Conservation (phyloP, 2,888 invertebrate species). For the Elegia similella region DNA sequence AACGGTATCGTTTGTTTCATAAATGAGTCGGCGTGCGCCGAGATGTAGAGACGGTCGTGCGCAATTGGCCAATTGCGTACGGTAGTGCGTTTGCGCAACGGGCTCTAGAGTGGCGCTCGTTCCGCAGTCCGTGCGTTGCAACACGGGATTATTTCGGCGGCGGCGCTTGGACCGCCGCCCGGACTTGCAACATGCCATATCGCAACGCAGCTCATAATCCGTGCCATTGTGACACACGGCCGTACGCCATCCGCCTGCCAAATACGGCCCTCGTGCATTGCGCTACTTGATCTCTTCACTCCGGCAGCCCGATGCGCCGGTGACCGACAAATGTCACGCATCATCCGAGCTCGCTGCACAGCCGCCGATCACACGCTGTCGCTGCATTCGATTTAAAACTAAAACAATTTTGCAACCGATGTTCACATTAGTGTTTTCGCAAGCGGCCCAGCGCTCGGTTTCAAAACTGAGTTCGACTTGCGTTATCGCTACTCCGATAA, state of each 20-base stretch:
- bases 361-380: slow-evolving; percentile 42
- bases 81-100: slow-evolving; percentile 65
- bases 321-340: slow-evolving; percentile 39
- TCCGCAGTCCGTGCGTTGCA: slow-evolving; percentile 76
- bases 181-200: slow-evolving; percentile 79
- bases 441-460: slow-evolving; percentile 78
- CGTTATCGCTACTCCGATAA: slow-evolving; percentile 78
- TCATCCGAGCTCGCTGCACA: slow-evolving; percentile 26
- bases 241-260: slow-evolving; percentile 64
- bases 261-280: slow-evolving; percentile 61
- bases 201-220: slow-evolving; percentile 78
- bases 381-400: slow-evolving; percentile 73
- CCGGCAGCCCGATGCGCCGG: slow-evolving; percentile 35
- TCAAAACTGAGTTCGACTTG: slow-evolving; percentile 77
- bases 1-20: slow-evolving; percentile 61
- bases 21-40: slow-evolving; percentile 42
- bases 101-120: slow-evolving; percentile 74
- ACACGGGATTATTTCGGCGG: slow-evolving; percentile 79
- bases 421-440: slow-evolving; percentile 82
- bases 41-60: slow-evolving; percentile 38
- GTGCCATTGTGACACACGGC: slow-evolving; percentile 71
- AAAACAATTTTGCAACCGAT: slow-evolving; percentile 81
- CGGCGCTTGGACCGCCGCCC: slow-evolving; percentile 78
- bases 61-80: slow-evolving; percentile 67
- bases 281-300: slow-evolving; percentile 67